These are phyloP conservation scores for Drosophila subquinaria DNA, from an alignment of 2,888 invertebrate species.

Conservation along the genomic window DNA sequence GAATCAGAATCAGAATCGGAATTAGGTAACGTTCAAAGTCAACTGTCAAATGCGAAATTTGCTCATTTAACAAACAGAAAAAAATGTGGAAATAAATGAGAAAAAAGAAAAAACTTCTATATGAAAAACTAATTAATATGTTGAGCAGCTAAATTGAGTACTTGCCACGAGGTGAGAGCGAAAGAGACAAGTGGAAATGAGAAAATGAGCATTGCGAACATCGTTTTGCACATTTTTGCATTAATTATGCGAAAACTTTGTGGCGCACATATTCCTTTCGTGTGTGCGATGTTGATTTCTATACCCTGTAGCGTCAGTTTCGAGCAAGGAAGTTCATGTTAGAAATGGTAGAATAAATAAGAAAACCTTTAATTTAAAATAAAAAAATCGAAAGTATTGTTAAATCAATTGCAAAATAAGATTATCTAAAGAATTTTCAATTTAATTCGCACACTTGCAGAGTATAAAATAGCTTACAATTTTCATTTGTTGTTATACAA, in stretches of 20 bases:
- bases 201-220: slow-evolving; percentile 56
- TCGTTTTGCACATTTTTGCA: slow-evolving; percentile 65
- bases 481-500: neutral
- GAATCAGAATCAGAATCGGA: neutral
- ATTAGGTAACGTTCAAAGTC: slow-evolving; percentile 16
- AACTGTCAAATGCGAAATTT: slow-evolving; percentile 50
- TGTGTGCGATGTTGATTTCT: slow-evolving; percentile 17
- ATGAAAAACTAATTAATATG: slow-evolving; percentile 78
- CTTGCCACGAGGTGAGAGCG: neutral
- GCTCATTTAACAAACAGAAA: slow-evolving; percentile 56
- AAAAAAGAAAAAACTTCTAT: slow-evolving; percentile 9
- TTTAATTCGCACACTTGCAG: neutral
- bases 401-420: neutral
- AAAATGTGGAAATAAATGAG: neutral
- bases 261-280: slow-evolving; percentile 38
- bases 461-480: neutral
- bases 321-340: neutral
- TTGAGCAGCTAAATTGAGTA: slow-evolving; percentile 55
- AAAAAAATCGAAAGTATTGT: too few species aligned
- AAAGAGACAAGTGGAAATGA: neutral
- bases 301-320: slow-evolving; percentile 23
- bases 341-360: too few species aligned
- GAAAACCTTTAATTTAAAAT: too few species aligned
- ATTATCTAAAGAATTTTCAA: too few species aligned
- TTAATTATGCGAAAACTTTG: slow-evolving; percentile 78